These are phyloP conservation scores for Aplochiton taeniatus DNA, from an alignment of 2,797 vertebrate species.

Conservation along the genomic window DNA sequence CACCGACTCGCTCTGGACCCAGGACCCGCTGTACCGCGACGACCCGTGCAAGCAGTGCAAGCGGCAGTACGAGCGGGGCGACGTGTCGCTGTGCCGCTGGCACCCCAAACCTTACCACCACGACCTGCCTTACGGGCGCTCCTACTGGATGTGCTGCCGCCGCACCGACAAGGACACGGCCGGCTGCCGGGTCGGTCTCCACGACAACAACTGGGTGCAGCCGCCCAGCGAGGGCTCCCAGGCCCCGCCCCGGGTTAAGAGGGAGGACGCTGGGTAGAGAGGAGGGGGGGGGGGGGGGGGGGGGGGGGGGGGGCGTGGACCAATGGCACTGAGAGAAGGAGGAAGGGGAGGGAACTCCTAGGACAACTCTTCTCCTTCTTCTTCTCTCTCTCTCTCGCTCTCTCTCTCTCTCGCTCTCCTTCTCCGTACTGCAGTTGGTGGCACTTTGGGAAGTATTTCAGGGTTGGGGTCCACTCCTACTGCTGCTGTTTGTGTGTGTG, in stretches of 20 bases:
- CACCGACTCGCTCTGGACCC: conserved; percentile 91
- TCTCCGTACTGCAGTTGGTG: conserved; percentile 47
- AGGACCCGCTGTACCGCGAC: conserved; percentile 91
- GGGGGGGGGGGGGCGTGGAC: conserved; percentile 51
- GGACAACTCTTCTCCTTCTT: conserved; percentile 26
- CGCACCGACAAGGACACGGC: conserved; percentile 88
- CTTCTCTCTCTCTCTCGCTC: conserved; percentile 41
- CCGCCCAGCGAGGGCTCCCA: conserved; percentile 74
- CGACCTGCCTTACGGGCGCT: conserved; percentile 97
- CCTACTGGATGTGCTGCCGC: conserved; percentile 99
- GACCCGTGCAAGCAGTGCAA: conserved; percentile 98
- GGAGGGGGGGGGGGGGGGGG: conserved; percentile 54
- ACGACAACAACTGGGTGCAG: conserved; percentile 97
- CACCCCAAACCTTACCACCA: conserved; percentile 99
- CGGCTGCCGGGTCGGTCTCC: conserved; percentile 90
- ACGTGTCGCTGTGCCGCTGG: conserved; percentile 96
- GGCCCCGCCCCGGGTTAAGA: conserved; percentile 74
- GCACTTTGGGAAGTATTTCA: conserved; percentile 54
- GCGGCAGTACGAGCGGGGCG: conserved; percentile 87
- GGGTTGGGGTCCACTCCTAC: conserved; percentile 66
- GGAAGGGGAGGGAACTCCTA: conserved; percentile 19
- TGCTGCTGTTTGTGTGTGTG: too few relatives aligned
- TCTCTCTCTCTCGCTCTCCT: conserved; percentile 6
- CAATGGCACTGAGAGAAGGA: neutral
- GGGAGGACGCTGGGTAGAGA: conserved; percentile 77